These are phyloP conservation scores for Varanus komodoensis DNA, from an alignment of 2,113 vertebrate species.

Conservation along the genomic window DNA sequence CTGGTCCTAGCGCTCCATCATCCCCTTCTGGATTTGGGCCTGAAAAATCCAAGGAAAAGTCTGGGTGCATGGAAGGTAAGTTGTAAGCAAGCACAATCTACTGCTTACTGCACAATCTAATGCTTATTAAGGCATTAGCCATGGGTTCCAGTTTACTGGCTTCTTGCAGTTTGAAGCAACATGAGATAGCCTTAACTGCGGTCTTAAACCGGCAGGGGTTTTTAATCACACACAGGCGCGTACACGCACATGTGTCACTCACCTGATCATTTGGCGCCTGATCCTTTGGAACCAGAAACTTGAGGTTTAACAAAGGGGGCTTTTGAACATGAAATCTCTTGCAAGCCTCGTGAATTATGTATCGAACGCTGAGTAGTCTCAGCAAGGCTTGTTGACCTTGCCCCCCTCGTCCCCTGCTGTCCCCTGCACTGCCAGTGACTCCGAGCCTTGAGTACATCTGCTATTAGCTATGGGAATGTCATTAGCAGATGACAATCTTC, in stretches of 20 bases:
- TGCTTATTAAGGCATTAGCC: no score
- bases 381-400: neutral
- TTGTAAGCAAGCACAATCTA: no score
- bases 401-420: neutral
- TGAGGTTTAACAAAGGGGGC: conserved; percentile 1
- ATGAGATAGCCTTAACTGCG: no score
- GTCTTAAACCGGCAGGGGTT: no score
- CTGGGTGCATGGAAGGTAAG: no score
- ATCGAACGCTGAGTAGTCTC: neutral
- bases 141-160: no score
- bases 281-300: neutral
- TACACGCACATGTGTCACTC: neutral
- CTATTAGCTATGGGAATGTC: conserved; percentile 24
- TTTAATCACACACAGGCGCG: no score
- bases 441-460: conserved; percentile 11
- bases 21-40: no score
- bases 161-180: no score
- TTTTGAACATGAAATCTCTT: conserved; percentile 48
- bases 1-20: no score
- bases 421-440: neutral
- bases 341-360: conserved; percentile 11
- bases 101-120: no score
- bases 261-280: neutral
- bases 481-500: conserved; percentile 26
- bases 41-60: no score